Percentiles rank a stretch among this genome's conserved stretches.
Evolutionary conservation across 2,113 vertebrate species (phyloP).

Genomic region (Petrocephalus microphthalmus): DNA sequence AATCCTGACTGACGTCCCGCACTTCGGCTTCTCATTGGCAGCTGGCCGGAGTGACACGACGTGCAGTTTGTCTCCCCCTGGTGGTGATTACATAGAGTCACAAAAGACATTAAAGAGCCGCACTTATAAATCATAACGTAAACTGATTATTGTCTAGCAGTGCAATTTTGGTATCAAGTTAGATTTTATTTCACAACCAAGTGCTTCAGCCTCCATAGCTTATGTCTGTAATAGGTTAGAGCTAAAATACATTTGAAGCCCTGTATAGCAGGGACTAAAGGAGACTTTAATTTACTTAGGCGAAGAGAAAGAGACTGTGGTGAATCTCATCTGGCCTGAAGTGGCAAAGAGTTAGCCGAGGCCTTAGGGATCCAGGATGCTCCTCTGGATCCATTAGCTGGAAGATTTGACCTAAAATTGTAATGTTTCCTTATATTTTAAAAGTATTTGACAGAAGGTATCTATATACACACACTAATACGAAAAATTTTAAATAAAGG

Average conservation of each 20-base stretch:
- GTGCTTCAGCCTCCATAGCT: not conserved
- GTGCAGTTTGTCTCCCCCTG: constrained; percentile 15
- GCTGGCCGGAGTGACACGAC: not conserved
- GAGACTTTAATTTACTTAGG: not conserved
- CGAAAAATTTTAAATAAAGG: not conserved
- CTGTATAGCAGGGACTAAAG: not conserved
- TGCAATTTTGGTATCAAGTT: not conserved
- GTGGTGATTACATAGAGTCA: not conserved
- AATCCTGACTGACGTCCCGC: not conserved
- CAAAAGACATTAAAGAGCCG: not conserved
- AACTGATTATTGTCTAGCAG: not conserved
- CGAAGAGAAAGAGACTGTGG: not conserved
- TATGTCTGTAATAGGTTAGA: not conserved
- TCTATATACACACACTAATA: not conserved
- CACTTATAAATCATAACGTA: not conserved
- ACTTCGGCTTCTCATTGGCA: not conserved
- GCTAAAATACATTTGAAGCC: not conserved
- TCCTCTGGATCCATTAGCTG: not conserved
- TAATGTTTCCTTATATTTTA: not conserved
- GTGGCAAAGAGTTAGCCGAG: not conserved
- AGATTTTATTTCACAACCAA: not conserved
- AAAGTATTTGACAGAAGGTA: not conserved
- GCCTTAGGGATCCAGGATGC: not conserved
- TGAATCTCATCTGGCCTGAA: not conserved
- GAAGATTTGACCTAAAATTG: not conserved